Base-by-base conservation (phyloP, 2,888 invertebrate genomes). In the Pedicia rivosa region DNA sequence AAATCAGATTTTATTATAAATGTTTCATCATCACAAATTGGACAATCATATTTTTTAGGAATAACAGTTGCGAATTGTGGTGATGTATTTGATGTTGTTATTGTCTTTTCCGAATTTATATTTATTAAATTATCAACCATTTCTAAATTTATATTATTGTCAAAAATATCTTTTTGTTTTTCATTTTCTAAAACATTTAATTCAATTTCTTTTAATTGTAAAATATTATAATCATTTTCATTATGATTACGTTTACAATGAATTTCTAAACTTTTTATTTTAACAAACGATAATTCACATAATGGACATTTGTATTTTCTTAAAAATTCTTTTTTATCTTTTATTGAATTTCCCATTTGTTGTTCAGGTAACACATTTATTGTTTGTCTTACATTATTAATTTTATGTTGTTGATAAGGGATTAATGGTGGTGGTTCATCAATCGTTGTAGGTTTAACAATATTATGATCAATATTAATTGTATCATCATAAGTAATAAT, bases 181-280 rank as follows among this genome's bases (percentile, higher is more conserved):
- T 12, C n/a, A 7, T 26, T 12, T 16, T 15, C 25, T 9, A 3
- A n/a, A 12, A 17, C 5, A 6, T 25, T 25, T 16, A 35, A 26
- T 20, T 26, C 26, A 8, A 13, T 35, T 4, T 35, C 20, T 17
- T 25, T 26, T 10, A 35, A 15, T 26, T 35, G 12, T 4, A 20
- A 20, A 20, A 5, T 20, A 20, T 27, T 7, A 10, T 27, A 6
- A 4, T 35, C 13, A 19, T 35, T 35, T 2, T 22, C 35, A 6
- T 16, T 14, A 12, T 44, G 42, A 33, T 39, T 43, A 2, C 42
- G 20, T 30, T 37, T 37, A 22, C 34, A 40, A 28, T 44, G 44
- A n/a, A 44, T 40, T 22, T 36, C 34, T 16, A 44, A 20, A 15
- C 37, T 43, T 9, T 29, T 35, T 3, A 17, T 29, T 30, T 36